Evolutionary conservation across 2,797 vertebrate genomes (phyloP), one percentile per base, ranked within the genome.

Genomic region (Fistularia commersonii): DNA sequence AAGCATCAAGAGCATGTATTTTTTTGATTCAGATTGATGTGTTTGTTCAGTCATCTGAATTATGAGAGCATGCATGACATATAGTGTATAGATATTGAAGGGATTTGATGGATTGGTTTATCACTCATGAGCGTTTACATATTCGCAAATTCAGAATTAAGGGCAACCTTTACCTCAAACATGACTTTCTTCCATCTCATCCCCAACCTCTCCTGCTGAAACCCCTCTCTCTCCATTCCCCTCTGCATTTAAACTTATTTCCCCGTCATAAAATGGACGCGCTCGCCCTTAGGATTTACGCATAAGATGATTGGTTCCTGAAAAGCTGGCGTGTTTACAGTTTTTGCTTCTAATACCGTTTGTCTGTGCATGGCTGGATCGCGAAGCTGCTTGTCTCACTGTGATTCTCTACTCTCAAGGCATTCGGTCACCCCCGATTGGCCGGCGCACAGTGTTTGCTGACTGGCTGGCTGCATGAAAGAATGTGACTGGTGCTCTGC

Each of bases 401-500:
- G 57, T 43, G 52, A 64, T 53, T 42, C 55, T 69, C 46, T 42
- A 34, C 34, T 45, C 35, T 39, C 34, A 34, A 54, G 14, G 50
- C 57, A 48, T 52, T 67, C 48, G 54, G 55, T 47, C 10, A 41
- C 55, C 63, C 39, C 48, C 68, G 58, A 55, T 64, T 66, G 64
- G 65, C 57, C 72, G 61, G 48, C 8, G 52, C 65, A 45, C 58
- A 64, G 56, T 73, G 72, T 69, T 63, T 74, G 68, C 72, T 84
- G 64, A 68, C 60, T 71, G 41, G 56, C 64, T 65, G 65, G 48
- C 40, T 46, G 64, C 45, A 57, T 74, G 64, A 76, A 68, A 51
- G 42, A 80, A 85, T 73, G 64, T 84, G 81, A 83, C 77, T 66
- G 66, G 62, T 54, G 64, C 71, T 62, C 67, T 77, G 85, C 75